A percentile compares a stretch with the other conserved stretches of the same genome.
Evolutionary conservation across 1,140 invertebrate genomes (phyloP).

Genomic region (Cherax destructor): DNA sequence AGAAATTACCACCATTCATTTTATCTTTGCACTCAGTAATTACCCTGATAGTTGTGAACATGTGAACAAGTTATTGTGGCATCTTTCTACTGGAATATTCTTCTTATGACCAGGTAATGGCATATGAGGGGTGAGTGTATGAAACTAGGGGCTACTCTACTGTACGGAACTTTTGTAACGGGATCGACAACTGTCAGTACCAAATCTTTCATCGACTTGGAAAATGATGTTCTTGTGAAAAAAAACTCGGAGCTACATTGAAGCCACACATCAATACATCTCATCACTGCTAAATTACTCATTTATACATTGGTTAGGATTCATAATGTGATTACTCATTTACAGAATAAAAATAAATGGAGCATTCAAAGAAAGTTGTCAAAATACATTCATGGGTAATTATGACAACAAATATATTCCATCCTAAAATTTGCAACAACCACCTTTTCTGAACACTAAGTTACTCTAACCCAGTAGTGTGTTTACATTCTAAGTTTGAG

Average conservation of each 20-base stretch:
- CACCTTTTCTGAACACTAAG: conserved; percentile 35
- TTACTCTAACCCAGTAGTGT: conserved; percentile 37
- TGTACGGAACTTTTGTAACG: conserved; percentile 10
- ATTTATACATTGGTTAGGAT: conserved; percentile 30
- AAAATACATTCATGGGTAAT: background rate
- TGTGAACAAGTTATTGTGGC: conserved; percentile 8
- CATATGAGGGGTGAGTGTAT: conserved; percentile 24
- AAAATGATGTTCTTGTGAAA: background rate
- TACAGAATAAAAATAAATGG: conserved; percentile 4
- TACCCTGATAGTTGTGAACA: conserved; percentile 13
- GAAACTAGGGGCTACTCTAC: conserved; percentile 39
- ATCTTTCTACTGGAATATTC: conserved; percentile 24
- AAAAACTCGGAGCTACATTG: conserved; percentile 1
- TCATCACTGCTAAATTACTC: conserved; percentile 12
- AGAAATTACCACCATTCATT: conserved; percentile 12
- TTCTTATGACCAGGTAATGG: conserved; percentile 22
- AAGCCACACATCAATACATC: conserved; percentile 17
- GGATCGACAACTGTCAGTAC: conserved; percentile 7
- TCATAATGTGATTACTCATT: conserved; percentile 20
- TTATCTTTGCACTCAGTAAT: conserved; percentile 8
- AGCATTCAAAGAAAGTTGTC: background rate
- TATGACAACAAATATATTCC: conserved; percentile 17
- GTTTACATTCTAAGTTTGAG: conserved; percentile 38
- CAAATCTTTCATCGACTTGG: background rate
- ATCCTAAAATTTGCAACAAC: conserved; percentile 21